Evolutionary conservation across 2,888 invertebrate genomes (phyloP).

Genomic region (Pterostichus madidus): DNA sequence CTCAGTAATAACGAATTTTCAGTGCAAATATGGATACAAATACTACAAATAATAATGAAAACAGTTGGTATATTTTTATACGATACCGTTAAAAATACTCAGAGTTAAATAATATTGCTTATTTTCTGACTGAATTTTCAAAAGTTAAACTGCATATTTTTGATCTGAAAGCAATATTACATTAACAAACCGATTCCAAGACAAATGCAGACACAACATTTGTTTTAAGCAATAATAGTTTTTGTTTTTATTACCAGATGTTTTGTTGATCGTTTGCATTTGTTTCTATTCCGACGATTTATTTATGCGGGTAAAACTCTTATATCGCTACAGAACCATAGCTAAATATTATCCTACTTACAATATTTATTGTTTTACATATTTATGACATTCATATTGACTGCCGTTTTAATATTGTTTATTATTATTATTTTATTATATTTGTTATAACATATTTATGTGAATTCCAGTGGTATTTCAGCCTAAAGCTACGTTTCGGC

Average conservation of each 20-base stretch:
- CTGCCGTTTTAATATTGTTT: constrained; percentile 52
- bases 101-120: constrained; percentile 56
- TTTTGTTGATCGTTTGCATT: constrained; percentile 18
- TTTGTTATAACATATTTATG: constrained; percentile 42
- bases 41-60: constrained; percentile 52
- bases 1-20: constrained; percentile 51
- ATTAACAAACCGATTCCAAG: constrained; percentile 37
- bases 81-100: constrained; percentile 44
- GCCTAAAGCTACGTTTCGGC: too few species aligned
- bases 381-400: constrained; percentile 25
- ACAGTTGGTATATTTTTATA: constrained; percentile 51
- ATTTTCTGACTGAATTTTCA: constrained; percentile 32
- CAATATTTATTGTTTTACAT: constrained; percentile 54
- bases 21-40: constrained; percentile 49
- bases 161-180: constrained; percentile 51
- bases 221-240: constrained; percentile 43
- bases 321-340: constrained; percentile 27
- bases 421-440: constrained; percentile 31
- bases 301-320: constrained; percentile 32
- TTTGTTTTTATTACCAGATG: constrained; percentile 24
- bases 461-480: constrained; percentile 48
- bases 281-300: constrained; percentile 23
- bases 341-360: constrained; percentile 26
- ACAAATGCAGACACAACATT: constrained; percentile 10
- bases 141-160: constrained; percentile 30